Base-by-base conservation (phyloP, 2,113 vertebrate genomes). In the Clarias gariepinus region DNA sequence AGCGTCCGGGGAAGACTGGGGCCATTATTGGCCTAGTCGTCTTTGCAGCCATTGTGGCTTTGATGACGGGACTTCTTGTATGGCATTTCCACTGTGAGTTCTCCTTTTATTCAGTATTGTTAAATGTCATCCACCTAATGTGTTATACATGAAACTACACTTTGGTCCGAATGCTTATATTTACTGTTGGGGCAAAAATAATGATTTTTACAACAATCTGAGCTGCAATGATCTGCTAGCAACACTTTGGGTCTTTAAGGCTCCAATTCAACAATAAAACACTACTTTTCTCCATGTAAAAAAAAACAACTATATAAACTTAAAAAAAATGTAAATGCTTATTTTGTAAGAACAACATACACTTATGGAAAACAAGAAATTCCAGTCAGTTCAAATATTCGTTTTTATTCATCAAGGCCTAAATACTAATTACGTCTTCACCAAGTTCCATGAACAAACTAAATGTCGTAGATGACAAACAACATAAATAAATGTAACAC, bases 71-170 rank as follows among this genome's bases (percentile, higher is more conserved):
- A 25, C 90, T 96, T 53, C 91, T 96, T 69, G 93, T 95, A 69
- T 96, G 95, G 95, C 94, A 95, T 88, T 96, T 96, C 88, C 94
- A 95, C 83, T 95, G 95, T 96, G 81, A 95, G 95, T 90, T 10
- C 30, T 25, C 47, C 13, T 30, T 36, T 41, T 41, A 57, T 41
- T 10, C 63, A 21, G 55, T 60, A 61, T n/a, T 53, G 7, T 82
- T 82, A 64, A 25, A 23, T 63, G 8, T 12, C 1, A 47, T 47
- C 11, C 19, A 4, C 10, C 10, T 66, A n/a, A 82, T 82, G 58
- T 36, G 0, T 47, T 63, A n/a, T 7, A 3, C 21, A 41, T 74
- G 10, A 74, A 74, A 47, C 1, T 25, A 25, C 71, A 74, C 11
- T 47, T 47, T 74, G 71, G 71, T 47, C 33, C 68, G 33, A 36